Base-by-base conservation (phyloP, 2,888 invertebrate species). In the Epicampocera succincta region DNA sequence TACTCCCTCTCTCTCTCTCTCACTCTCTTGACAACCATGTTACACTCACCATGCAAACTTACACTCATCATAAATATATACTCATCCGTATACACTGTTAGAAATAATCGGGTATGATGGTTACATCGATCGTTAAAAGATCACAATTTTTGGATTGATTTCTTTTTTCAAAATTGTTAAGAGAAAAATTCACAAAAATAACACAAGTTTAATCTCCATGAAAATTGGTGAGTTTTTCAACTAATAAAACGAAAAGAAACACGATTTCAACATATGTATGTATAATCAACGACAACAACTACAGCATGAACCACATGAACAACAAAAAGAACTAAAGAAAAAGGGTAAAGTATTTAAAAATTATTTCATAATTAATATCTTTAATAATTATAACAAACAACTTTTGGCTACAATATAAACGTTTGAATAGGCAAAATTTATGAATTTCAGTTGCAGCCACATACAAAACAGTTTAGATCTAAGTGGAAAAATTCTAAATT, bases 111-210 rank as follows among this genome's bases (percentile, higher is more conserved):
- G 78, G 78, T 79, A 79, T 73, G 66, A 73, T 79, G 78, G 78
- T 42, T 48, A 46, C 72, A 79, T 79, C 78, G 78, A 79, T 79
- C 78, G 78, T 79, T 73, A 78, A 79, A 15, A 79, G 78, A 79
- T 79, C 78, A 79, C 78, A 79, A 79, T 79, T 79, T 79, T 79
- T 79, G 78, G 72, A 79, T 79, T 79, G 78, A 79, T 79, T 79
- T 79, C 78, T 79, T 79, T 79, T 79, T 79, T 79, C 78, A 66
- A 79, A 79, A 79, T 73, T 68, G 60, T 61, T 60, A 66, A 76
- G 38, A 76, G 76, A 76, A 76, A 69, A 76, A 76, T 76, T 69
- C 76, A 76, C 69, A 76, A 61, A 33, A 54, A 42, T 0, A n/a
- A 29, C 56, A 52, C 1, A 48, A 40, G 25, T 12, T 38, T 12